Percentiles rank a stretch among this genome's conserved stretches.
Evolutionary conservation across 2,888 invertebrate species (phyloP).

Genomic region (Orthonychiurus folsomi): DNA sequence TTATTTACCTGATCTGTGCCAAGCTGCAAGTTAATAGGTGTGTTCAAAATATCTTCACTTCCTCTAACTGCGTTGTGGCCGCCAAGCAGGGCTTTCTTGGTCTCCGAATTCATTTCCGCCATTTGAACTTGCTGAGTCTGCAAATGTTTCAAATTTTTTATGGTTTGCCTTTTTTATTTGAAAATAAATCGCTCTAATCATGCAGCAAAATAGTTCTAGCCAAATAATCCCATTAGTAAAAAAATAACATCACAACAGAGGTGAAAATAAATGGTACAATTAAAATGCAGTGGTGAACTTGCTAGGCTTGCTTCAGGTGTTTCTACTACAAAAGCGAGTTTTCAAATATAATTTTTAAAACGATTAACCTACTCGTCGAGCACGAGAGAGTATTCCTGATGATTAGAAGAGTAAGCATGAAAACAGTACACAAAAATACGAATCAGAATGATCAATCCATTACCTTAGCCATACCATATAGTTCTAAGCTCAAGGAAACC

Average conservation of each 20-base stretch:
- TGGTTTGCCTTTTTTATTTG: too few relatives aligned
- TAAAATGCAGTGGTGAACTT: too few relatives aligned
- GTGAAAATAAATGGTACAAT: too few relatives aligned
- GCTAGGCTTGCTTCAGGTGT: too few relatives aligned
- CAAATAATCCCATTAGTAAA: too few relatives aligned
- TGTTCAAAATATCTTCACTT: constrained; percentile 34
- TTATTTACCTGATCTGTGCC: constrained; percentile 39
- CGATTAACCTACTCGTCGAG: background rate
- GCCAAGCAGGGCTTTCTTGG: constrained; percentile 82
- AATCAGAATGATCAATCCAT: background rate
- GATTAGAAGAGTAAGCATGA: background rate
- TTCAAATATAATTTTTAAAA: too few relatives aligned
- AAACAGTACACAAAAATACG: background rate
- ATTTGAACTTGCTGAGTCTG: constrained; percentile 76
- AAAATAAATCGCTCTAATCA: too few relatives aligned
- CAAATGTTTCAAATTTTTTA: background rate
- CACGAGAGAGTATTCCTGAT: background rate
- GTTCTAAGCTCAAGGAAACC: background rate
- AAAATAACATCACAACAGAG: too few relatives aligned
- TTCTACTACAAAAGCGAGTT: too few relatives aligned
- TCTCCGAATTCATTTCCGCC: constrained; percentile 75
- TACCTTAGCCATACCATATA: constrained; percentile 17
- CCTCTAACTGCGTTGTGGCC: constrained; percentile 75
- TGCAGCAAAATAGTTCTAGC: too few relatives aligned
- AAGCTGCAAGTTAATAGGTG: constrained; percentile 36